Base-by-base conservation (phyloP, 2,113 vertebrate genomes). In the Onychorhynchus coronatus region DNA sequence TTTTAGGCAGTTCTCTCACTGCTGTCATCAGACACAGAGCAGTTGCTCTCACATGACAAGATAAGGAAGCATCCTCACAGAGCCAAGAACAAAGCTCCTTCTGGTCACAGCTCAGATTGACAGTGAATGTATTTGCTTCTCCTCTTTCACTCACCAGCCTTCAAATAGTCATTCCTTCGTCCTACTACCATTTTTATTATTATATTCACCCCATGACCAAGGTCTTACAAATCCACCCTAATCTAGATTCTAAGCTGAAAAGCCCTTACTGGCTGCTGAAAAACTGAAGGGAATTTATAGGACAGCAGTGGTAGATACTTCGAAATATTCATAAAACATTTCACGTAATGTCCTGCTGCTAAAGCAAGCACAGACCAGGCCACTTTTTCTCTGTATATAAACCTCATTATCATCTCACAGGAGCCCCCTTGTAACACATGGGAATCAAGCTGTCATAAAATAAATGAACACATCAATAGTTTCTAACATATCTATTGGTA, bases 281-380 rank as follows among this genome's bases (percentile, higher is more conserved):
- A 73, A 42, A 39, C 27, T 30, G 33, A 80, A 70, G 21, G 5
- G 14, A 25, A 62, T 37, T 85, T 58, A 44, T 65, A 85, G 37
- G 41, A 82, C 7, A 81, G 39, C 15, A 50, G 35, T 63, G n/a
- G 30, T 27, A 65, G 55, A 77, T 49, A 31, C 11, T 72, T 97
- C 97, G 85, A 98, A 68, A 98, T 73, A 63, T 92, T 96, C 65
- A 98, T 95, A 84, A 93, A 98, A 78, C 97, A 98, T 95, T 97
- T 98, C 7, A 3, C 53, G 19, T 23, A 89, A 97, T 94, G 22
- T 95, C 78, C 12, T 97, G 94, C 27, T 96, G 95, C 47, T 98
- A 96, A 78, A 95, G 80, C 67, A 98, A 95, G 71, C 97, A 98
- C 5, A 98, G 58, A 14, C 90, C n/a, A 66, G 96, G 89, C 46